A percentile compares a stretch with the other conserved stretches of the same genome.
Conservation (phyloP, 2,113 vertebrate genomes). For the Romanogobio albipinnatus region DNA sequence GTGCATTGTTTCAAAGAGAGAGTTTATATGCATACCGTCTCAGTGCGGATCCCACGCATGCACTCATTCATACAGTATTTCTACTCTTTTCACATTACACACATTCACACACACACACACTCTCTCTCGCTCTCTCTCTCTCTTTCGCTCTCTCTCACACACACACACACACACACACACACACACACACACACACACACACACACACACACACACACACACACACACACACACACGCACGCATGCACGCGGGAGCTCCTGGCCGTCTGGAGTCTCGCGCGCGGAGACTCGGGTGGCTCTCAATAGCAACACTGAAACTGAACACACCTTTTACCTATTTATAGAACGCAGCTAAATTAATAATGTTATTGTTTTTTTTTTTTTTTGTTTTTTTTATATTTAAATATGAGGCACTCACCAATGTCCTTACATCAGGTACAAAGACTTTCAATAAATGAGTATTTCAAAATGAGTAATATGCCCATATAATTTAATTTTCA, state of each 20-base stretch:
- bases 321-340: constrained; percentile 56
- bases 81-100: background rate
- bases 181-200: background rate
- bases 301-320: constrained; percentile 31
- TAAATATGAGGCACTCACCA: background rate
- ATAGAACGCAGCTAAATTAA: constrained; percentile 59
- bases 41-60: constrained; percentile 6
- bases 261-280: constrained; percentile 11
- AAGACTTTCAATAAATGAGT: background rate
- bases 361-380: constrained; percentile 63
- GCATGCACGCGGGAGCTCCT: background rate
- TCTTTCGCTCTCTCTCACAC: too few relatives aligned
- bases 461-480: background rate
- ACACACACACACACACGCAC: background rate
- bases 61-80: constrained; percentile 18
- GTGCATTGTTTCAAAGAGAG: constrained; percentile 12
- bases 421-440: background rate
- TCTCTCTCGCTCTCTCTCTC: too few relatives aligned
- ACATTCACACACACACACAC: background rate
- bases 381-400: background rate
- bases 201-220: background rate
- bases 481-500: background rate
- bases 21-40: constrained; percentile 30
- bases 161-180: constrained; percentile 1
- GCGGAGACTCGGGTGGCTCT: constrained; percentile 15